Evolutionary conservation across 1,140 invertebrate genomes (phyloP).

Genomic region (Solenopsis invicta): DNA sequence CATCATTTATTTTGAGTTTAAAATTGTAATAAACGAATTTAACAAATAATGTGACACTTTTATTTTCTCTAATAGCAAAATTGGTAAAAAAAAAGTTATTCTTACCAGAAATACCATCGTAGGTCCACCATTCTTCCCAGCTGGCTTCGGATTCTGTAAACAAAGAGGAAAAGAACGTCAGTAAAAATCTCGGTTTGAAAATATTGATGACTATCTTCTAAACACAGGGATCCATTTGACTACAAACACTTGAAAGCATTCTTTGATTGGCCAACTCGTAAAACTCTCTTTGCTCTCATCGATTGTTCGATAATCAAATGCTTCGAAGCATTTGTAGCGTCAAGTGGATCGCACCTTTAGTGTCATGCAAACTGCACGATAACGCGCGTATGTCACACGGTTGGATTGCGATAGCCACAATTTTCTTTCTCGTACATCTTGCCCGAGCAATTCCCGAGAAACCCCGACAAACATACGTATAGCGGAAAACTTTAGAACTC

Average conservation of each 20-base stretch:
- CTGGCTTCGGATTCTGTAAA: conserved; percentile 87
- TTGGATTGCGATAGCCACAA: conserved; percentile 52
- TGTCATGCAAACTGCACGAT: background rate
- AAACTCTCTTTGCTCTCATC: too few relatives aligned
- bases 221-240: background rate
- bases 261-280: too few relatives aligned
- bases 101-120: conserved; percentile 90
- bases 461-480: conserved; percentile 14
- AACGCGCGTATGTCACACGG: background rate
- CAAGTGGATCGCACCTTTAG: background rate
- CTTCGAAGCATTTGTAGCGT: too few relatives aligned
- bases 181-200: background rate
- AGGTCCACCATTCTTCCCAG: conserved; percentile 91
- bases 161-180: conserved; percentile 57
- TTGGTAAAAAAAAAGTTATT: background rate
- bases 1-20: background rate
- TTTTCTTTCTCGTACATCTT: conserved; percentile 41
- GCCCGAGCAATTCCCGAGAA: background rate
- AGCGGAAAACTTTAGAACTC: conserved; percentile 68
- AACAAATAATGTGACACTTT: background rate
- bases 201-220: background rate
- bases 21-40: background rate
- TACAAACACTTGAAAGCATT: too few relatives aligned
- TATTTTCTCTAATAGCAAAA: background rate
- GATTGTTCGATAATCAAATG: too few relatives aligned